A percentile compares a stretch with the other conserved stretches of the same genome.
These are phyloP conservation scores for Trachemys scripta DNA, from an alignment of 2,113 vertebrate genomes.

Conservation along the genomic window DNA sequence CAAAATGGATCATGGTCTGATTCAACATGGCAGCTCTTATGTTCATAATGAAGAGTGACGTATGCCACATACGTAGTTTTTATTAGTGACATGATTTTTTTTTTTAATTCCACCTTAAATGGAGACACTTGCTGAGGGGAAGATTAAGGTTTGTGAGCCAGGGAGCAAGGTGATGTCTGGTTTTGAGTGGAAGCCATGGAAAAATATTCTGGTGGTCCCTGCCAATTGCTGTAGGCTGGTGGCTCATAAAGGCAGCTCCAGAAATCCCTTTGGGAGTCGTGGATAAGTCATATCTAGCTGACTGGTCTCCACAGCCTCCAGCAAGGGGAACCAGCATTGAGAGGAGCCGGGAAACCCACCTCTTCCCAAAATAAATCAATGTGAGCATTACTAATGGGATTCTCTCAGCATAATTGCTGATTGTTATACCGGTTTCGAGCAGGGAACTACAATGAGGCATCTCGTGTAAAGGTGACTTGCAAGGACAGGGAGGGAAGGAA, in stretches of 20 bases:
- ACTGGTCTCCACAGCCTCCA: too few species aligned
- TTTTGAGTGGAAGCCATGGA: not conserved
- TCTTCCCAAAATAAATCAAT: not conserved
- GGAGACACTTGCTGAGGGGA: too few species aligned
- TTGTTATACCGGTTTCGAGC: not conserved
- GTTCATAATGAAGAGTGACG: too few species aligned
- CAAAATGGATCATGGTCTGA: too few species aligned
- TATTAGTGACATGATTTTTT: too few species aligned
- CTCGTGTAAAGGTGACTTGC: too few species aligned
- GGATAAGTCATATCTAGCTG: not conserved
- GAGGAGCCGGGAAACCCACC: not conserved
- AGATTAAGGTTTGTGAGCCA: too few species aligned
- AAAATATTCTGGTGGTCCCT: not conserved
- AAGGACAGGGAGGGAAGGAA: not conserved
- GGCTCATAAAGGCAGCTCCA: rapidly evolving
- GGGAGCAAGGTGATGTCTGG: not conserved
- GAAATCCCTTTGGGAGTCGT: not conserved
- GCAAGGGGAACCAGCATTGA: not conserved
- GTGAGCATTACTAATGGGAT: not conserved
- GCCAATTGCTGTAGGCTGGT: not conserved
- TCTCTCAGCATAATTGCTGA: not conserved
- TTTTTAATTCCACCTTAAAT: too few species aligned
- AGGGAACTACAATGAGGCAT: not conserved
- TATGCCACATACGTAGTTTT: too few species aligned
- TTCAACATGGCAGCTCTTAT: too few species aligned